Percentiles rank a stretch among this genome's conserved stretches.
Conservation (phyloP, 2,888 invertebrate genomes). For the Omphaloscelis lunosa region DNA sequence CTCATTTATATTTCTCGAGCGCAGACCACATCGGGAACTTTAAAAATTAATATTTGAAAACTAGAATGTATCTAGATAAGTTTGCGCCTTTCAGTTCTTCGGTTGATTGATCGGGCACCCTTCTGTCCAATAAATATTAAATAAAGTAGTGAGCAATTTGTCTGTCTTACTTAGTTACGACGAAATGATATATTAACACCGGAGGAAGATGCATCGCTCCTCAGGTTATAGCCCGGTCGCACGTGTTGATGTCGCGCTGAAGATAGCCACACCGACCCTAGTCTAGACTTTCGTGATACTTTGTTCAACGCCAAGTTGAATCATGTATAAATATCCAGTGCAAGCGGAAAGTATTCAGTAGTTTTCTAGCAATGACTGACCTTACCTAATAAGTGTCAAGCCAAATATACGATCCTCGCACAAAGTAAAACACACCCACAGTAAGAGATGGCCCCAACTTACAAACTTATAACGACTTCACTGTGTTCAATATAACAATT, state of each 20-base stretch:
- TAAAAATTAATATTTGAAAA: slow-evolving; percentile 53
- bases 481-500: slow-evolving; percentile 34
- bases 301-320: slow-evolving; percentile 7
- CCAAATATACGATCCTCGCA: not conserved
- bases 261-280: slow-evolving; percentile 28
- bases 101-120: slow-evolving; percentile 85
- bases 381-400: slow-evolving; percentile 4
- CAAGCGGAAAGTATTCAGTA: not conserved
- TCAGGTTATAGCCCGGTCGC: slow-evolving; percentile 68
- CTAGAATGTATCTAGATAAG: slow-evolving; percentile 51
- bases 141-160: slow-evolving; percentile 86
- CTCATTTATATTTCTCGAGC: slow-evolving; percentile 31
- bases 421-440: not conserved
- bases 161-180: slow-evolving; percentile 85
- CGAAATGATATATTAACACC: slow-evolving; percentile 86
- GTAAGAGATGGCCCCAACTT: slow-evolving; percentile 7
- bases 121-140: slow-evolving; percentile 87
- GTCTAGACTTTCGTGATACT: slow-evolving; percentile 53
- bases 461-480: slow-evolving; percentile 32
- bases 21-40: slow-evolving; percentile 12
- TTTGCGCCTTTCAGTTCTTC: slow-evolving; percentile 55
- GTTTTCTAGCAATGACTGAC: slow-evolving; percentile 11
- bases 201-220: slow-evolving; percentile 77
- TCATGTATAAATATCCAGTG: not conserved
- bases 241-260: slow-evolving; percentile 68